Evolutionary conservation across 2,888 invertebrate species (phyloP).

Genomic region (Odontothrips loti): DNA sequence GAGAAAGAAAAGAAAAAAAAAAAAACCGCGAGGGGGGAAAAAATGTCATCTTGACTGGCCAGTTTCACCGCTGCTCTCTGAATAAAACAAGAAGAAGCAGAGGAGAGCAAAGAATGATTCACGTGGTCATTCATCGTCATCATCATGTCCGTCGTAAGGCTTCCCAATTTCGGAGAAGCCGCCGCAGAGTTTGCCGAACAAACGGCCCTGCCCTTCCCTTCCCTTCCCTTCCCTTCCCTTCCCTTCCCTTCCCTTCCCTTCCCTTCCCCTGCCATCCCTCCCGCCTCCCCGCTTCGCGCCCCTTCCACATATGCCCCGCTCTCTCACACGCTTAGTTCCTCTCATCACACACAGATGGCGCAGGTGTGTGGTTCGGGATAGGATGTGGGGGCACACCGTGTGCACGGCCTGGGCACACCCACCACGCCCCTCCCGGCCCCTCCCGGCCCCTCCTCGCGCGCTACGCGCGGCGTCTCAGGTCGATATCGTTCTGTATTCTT

Average conservation of each 20-base stretch:
- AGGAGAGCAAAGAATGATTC: background rate
- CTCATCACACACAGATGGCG: slow-evolving; percentile 24
- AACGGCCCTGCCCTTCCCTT: slow-evolving; percentile 21
- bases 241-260: background rate
- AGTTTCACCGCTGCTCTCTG: background rate
- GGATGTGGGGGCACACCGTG: slow-evolving; percentile 4
- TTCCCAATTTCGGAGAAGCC: slow-evolving; percentile 8
- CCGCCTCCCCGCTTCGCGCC: background rate
- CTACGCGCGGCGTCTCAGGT: slow-evolving; percentile 17
- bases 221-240: slow-evolving; percentile 29
- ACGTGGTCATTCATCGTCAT: slow-evolving; percentile 8
- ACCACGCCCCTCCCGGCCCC: background rate
- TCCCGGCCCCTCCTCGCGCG: background rate
- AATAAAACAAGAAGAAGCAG: background rate
- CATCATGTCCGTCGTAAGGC: slow-evolving; percentile 13
- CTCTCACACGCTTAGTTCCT: background rate
- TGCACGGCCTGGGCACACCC: background rate
- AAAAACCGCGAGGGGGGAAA: background rate
- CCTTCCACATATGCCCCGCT: slow-evolving; percentile 2
- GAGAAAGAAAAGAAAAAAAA: too few species aligned
- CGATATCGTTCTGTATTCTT: slow-evolving; percentile 31
- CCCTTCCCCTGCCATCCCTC: slow-evolving; percentile 1
- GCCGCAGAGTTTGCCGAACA: background rate
- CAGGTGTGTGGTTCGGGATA: background rate
- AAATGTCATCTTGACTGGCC: background rate